Evolutionary conservation across 2,113 vertebrate species (phyloP).

Genomic region (Nansenia antarctica): DNA sequence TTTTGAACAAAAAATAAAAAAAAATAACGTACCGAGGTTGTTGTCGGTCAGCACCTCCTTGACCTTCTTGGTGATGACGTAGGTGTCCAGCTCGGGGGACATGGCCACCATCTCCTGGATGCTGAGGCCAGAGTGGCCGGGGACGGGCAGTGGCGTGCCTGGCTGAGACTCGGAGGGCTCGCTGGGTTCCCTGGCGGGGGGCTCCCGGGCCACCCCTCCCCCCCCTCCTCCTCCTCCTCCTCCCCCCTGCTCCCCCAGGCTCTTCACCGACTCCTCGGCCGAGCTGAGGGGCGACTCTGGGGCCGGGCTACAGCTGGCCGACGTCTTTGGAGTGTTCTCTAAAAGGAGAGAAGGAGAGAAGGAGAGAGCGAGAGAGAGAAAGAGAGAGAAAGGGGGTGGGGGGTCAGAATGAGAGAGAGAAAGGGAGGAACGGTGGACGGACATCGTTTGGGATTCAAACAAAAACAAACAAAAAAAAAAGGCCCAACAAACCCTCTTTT

Average conservation of each 20-base stretch:
- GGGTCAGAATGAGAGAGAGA: constrained; percentile 1
- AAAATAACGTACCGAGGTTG: constrained; percentile 81
- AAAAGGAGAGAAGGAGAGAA: constrained; percentile 22
- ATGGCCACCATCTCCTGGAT: constrained; percentile 88
- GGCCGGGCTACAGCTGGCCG: constrained; percentile 87
- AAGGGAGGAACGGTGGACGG: background rate
- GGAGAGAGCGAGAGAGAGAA: background rate
- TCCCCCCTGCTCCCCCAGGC: constrained; percentile 72
- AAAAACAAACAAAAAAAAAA: too few species aligned
- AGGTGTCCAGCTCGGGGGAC: constrained; percentile 89
- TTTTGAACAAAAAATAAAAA: too few species aligned
- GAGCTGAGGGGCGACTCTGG: constrained; percentile 88
- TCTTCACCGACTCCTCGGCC: constrained; percentile 83
- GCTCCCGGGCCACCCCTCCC: constrained; percentile 63
- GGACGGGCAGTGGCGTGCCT: constrained; percentile 76
- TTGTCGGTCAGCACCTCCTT: constrained; percentile 92
- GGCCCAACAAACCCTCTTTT: too few species aligned
- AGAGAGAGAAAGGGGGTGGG: background rate
- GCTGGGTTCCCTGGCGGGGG: constrained; percentile 74
- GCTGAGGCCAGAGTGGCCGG: constrained; percentile 84
- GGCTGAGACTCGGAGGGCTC: constrained; percentile 80
- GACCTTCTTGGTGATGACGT: constrained; percentile 88
- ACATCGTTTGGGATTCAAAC: too few species aligned
- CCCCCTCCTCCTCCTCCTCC: background rate
- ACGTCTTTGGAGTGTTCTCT: constrained; percentile 92